phyloP scores from a whole-genome alignment of 2,113 vertebrate species.

The Setophaga kirtlandii region DNA sequence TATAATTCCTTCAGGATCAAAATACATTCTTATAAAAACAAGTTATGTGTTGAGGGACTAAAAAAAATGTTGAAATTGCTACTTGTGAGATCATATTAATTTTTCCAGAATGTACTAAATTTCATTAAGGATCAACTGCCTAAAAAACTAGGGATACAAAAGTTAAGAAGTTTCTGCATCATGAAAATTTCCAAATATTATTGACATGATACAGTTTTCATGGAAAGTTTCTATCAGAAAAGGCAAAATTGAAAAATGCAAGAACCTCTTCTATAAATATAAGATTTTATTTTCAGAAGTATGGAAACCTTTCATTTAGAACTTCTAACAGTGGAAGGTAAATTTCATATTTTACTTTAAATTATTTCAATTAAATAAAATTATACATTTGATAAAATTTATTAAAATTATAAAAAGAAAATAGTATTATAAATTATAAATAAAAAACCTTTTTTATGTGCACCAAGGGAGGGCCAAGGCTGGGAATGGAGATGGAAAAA shows the following conservation, averaged over 20 bases:
- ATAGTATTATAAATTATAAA: not conserved
- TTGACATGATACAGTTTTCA: not conserved
- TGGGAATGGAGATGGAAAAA: not conserved
- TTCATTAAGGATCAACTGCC: not conserved
- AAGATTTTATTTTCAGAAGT: not conserved
- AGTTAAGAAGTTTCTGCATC: not conserved
- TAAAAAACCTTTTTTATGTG: not conserved
- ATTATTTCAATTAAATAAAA: not conserved
- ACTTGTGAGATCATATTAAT: not conserved
- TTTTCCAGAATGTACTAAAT: not conserved
- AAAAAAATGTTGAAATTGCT: not conserved
- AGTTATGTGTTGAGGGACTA: not conserved
- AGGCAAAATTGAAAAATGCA: not conserved
- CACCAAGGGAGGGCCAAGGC: accelerated
- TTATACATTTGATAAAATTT: not conserved
- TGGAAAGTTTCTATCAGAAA: not conserved
- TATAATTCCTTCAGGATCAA: not conserved
- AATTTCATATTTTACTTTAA: not conserved
- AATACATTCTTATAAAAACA: not conserved
- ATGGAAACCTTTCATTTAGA: not conserved
- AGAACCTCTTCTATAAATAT: not conserved
- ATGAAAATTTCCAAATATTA: not conserved
- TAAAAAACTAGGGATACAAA: not conserved
- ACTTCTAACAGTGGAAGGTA: not conserved
- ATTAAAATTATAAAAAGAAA: not conserved